Conservation (phyloP, 1,140 invertebrate genomes). For the Marisa cornuarietis region DNA sequence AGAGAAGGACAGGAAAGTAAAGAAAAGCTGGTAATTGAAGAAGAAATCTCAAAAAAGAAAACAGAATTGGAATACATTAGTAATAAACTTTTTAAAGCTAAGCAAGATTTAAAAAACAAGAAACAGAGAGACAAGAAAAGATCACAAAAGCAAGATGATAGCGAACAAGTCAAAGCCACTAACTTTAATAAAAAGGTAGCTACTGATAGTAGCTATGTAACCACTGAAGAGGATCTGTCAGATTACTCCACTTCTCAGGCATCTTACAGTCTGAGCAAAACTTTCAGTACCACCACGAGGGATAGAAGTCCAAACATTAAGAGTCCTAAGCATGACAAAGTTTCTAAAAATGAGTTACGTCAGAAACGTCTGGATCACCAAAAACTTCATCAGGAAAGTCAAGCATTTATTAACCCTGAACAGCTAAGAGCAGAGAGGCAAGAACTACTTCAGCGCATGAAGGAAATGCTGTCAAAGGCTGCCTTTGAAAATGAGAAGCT, state of each 20-base stretch:
- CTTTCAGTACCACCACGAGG: conserved; percentile 16
- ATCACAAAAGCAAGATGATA: conserved; percentile 15
- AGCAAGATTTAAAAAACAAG: conserved; percentile 20
- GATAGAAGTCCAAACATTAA: conserved; percentile 12
- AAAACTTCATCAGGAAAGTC: not conserved
- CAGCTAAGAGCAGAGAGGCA: conserved; percentile 20
- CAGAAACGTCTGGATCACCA: conserved; percentile 8
- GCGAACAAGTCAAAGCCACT: conserved; percentile 5
- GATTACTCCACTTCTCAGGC: conserved; percentile 5
- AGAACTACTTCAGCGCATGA: conserved; percentile 32
- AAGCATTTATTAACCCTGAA: not conserved
- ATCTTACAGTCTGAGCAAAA: conserved; percentile 14
- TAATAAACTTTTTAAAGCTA: conserved; percentile 31
- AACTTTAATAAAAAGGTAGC: conserved; percentile 9
- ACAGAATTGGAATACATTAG: conserved; percentile 38
- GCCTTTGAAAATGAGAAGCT: conserved; percentile 33
- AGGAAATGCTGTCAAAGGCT: conserved; percentile 30
- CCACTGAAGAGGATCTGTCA: not conserved
- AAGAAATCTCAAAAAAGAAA: conserved; percentile 27
- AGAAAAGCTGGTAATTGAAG: conserved; percentile 20
- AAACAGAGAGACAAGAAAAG: conserved; percentile 10
- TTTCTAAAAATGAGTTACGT: not conserved
- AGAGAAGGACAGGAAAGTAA: not conserved
- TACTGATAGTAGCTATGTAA: not conserved
- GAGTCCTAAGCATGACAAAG: not conserved